Evolutionary conservation across 2,888 invertebrate genomes (phyloP).

Genomic region (Epsilonema sp.): DNA sequence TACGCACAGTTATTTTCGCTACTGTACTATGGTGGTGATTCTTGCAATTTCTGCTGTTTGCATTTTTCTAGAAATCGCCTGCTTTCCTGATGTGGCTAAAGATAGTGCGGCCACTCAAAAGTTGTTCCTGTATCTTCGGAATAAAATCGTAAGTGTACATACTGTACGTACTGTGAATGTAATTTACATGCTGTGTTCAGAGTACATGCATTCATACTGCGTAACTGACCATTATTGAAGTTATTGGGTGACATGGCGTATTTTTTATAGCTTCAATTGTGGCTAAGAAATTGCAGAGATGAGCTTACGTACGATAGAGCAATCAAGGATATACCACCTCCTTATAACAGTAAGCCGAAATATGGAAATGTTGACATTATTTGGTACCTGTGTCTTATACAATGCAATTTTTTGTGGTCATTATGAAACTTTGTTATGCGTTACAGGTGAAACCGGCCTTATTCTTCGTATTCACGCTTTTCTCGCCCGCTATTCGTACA

Average conservation of each 20-base stretch:
- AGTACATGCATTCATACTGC: no score
- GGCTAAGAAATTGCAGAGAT: constrained; percentile 82
- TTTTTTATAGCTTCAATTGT: constrained; percentile 39
- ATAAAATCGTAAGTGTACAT: constrained; percentile 51
- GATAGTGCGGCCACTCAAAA: constrained; percentile 59
- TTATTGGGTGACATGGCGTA: not conserved
- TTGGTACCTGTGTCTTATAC: no score
- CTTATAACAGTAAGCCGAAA: constrained; percentile 55
- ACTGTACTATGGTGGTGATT: no score
- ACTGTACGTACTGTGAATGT: no score
- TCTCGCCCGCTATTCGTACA: constrained; percentile 80
- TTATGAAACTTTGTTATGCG: no score
- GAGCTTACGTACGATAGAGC: constrained; percentile 64
- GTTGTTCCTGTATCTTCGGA: constrained; percentile 73
- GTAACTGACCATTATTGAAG: no score
- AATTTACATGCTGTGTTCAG: no score
- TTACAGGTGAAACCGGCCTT: constrained; percentile 54
- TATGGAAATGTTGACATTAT: no score
- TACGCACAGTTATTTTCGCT: no score
- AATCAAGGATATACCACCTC: constrained; percentile 56
- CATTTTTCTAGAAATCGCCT: constrained; percentile 61
- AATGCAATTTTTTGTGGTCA: no score
- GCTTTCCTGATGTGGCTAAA: constrained; percentile 72
- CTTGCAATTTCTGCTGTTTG: no score
- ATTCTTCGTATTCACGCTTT: constrained; percentile 68